Evolutionary conservation across 2,888 invertebrate species (phyloP).

Genomic region (Lithophane ornitopus): DNA sequence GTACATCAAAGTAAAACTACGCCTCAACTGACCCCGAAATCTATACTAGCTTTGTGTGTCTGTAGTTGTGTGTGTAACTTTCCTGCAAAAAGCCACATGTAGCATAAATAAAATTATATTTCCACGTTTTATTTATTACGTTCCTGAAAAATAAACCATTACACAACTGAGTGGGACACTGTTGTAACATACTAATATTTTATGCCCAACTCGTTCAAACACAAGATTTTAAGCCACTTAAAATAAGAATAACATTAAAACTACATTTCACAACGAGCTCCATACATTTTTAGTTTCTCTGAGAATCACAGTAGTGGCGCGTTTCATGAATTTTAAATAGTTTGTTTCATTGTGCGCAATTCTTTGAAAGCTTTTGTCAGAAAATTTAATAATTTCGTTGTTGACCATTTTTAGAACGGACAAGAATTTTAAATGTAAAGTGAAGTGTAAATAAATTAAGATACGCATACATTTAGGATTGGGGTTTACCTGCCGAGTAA

Average conservation of each 20-base stretch:
- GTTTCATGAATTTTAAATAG: conserved; percentile 57
- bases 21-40: not conserved
- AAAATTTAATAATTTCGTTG: conserved; percentile 19
- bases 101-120: conserved; percentile 8
- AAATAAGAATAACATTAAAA: conserved; percentile 34
- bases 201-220: conserved; percentile 17
- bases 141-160: conserved; percentile 22
- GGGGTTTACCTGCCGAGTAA: not conserved
- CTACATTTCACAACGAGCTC: conserved; percentile 28
- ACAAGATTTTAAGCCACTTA: conserved; percentile 25
- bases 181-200: conserved; percentile 16
- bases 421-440: conserved; percentile 5
- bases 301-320: conserved; percentile 26
- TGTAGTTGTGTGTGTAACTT: not conserved
- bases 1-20: not conserved
- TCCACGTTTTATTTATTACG: too few relatives aligned
- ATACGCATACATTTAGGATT: not conserved
- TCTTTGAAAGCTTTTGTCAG: conserved; percentile 48
- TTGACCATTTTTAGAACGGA: conserved; percentile 18
- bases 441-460: conserved; percentile 6
- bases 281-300: conserved; percentile 22
- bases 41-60: too few relatives aligned
- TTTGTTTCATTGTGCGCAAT: conserved; percentile 43
- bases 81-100: not conserved
- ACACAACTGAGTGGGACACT: not conserved